Evolutionary conservation across 2,113 vertebrate genomes (phyloP).

Genomic region (Leptosomus discolor): DNA sequence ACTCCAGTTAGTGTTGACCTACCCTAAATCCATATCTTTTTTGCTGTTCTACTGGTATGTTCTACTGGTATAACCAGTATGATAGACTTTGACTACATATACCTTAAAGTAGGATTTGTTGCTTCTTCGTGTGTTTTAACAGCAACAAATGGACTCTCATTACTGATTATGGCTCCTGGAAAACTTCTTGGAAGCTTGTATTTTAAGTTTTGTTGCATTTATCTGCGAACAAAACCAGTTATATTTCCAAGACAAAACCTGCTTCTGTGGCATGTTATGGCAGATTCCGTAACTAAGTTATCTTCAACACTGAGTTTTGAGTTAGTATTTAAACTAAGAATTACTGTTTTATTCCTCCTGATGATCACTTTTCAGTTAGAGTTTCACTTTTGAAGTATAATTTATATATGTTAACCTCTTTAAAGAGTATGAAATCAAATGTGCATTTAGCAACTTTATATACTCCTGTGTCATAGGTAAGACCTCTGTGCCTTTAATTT

Average conservation of each 20-base stretch:
- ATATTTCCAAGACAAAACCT: background rate
- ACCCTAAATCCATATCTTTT: background rate
- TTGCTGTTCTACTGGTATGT: background rate
- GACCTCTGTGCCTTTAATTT: background rate
- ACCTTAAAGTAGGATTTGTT: background rate
- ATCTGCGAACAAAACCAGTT: background rate
- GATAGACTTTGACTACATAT: background rate
- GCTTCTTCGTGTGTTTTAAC: background rate
- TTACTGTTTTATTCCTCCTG: constrained; percentile 9
- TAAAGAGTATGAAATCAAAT: constrained; percentile 32
- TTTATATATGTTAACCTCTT: constrained; percentile 19
- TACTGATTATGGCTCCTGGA: background rate
- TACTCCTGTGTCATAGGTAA: background rate
- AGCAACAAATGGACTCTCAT: background rate
- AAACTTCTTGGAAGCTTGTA: background rate
- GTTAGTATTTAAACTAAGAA: constrained; percentile 31
- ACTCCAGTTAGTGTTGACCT: background rate
- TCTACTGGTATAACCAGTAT: background rate
- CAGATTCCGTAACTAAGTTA: background rate
- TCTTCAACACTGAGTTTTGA: background rate
- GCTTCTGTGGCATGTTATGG: background rate
- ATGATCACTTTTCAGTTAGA: background rate
- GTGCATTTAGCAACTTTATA: background rate
- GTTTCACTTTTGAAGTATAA: background rate
- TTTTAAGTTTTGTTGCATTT: background rate